Base-by-base conservation (phyloP, 2,113 vertebrate genomes). In the Amphiprion ocellaris region DNA sequence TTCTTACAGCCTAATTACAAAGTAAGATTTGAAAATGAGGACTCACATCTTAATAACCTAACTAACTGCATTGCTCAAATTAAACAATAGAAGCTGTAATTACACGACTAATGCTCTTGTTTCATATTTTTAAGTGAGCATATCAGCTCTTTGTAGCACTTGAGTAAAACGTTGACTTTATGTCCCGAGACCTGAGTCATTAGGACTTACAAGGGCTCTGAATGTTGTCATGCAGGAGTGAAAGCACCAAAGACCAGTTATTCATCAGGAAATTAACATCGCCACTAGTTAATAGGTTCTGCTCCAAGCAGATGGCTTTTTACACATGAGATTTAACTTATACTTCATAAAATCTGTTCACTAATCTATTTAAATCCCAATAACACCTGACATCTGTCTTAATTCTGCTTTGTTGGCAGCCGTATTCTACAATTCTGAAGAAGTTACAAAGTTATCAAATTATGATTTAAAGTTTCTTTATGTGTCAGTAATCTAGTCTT, bases 1-100 rank as follows among this genome's bases (percentile, higher is more conserved):
- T 81, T 76, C 68, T 85, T 91, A 85, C 68, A 74, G 21, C 69
- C 81, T 91, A 81, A 93, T 94, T 93, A 91, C 72, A 83, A 88
- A 92, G 77, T 89, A 65, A 90, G 90, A 91, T 89, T 72, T 46
- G 56, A 83, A 75, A 87, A 87, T 84, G 65, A 92, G 68, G 72
- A 77, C 67, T 89, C 81, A 55, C 68, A 77, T 80, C 76, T 74
- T 84, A 86, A 92, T 91, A 82, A 90, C 79, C 77, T 59, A 70
- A 81, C 76, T 81, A 91, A 92, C 92, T 89, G 82, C 85, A 86
- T 62, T 77, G 75, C 65, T 61, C 52, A 74, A 78, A 81, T 89
- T 86, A 85, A 89, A 85, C 73, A 86, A 86, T 68, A 60, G 46
- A 77, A 83, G 47, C 56, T 54, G 19, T 85, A 90, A 94, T 91